phyloP scores from a whole-genome alignment of 2,888 invertebrate species.

The Listrodromus nycthemerus region DNA sequence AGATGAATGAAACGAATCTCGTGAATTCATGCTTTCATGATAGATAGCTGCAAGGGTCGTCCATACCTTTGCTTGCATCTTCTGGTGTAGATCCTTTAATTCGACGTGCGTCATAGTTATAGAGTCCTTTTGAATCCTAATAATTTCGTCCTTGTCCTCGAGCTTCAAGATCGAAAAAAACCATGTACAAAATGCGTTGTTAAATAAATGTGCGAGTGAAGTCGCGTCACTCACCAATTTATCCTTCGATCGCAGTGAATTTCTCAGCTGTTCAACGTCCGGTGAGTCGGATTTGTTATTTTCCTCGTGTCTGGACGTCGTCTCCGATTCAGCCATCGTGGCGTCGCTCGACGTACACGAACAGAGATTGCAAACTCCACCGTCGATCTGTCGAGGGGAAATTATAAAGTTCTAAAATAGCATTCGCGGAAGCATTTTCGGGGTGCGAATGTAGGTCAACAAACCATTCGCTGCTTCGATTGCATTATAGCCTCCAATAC shows the following conservation, averaged over 20 bases:
- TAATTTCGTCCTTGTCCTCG: conserved; percentile 80
- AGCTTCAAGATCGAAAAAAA: conserved; percentile 71
- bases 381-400: conserved; percentile 56
- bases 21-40: neutral
- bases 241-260: conserved; percentile 78
- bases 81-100: conserved; percentile 78
- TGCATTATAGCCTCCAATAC: conserved; percentile 76
- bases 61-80: conserved; percentile 80
- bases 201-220: neutral
- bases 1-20: neutral
- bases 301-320: conserved; percentile 71
- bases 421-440: conserved; percentile 38
- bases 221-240: conserved; percentile 76
- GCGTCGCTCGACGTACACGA: conserved; percentile 59
- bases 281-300: conserved; percentile 72
- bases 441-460: conserved; percentile 44
- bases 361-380: conserved; percentile 64
- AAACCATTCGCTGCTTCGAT: conserved; percentile 63
- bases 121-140: conserved; percentile 81
- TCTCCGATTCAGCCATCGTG: conserved; percentile 43
- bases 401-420: conserved; percentile 53
- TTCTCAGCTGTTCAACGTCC: conserved; percentile 78
- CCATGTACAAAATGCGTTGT: neutral
- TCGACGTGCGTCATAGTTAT: conserved; percentile 80
- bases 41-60: neutral